phyloP scores from a whole-genome alignment of 2,888 invertebrate genomes.

The Laspeyria flexula region DNA sequence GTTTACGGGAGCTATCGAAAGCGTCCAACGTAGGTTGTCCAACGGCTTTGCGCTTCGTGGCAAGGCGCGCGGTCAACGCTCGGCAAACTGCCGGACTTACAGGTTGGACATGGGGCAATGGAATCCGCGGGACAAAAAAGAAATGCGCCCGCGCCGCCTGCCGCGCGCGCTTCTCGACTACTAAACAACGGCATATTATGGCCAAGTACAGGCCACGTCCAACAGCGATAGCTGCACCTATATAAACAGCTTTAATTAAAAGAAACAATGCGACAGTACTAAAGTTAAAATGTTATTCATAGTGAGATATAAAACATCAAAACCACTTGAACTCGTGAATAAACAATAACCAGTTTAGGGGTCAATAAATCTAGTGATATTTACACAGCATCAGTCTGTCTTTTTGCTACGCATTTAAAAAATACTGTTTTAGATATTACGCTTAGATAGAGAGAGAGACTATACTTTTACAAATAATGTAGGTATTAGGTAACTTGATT shows the following conservation, averaged over 20 bases:
- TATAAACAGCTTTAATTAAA: background rate
- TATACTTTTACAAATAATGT: no score
- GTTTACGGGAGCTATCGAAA: slow-evolving; percentile 65
- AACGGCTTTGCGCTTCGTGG: slow-evolving; percentile 73
- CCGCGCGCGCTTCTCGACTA: slow-evolving; percentile 66
- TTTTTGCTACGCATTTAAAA: no score
- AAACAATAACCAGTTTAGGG: background rate
- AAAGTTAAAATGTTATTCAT: no score
- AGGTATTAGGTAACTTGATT: no score
- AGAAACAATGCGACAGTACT: background rate
- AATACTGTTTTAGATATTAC: no score
- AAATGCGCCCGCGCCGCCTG: slow-evolving; percentile 68
- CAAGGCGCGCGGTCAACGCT: slow-evolving; percentile 80
- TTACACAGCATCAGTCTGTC: background rate
- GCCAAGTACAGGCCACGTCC: slow-evolving; percentile 36
- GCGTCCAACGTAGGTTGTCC: slow-evolving; percentile 70
- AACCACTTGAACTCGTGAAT: background rate
- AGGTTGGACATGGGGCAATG: slow-evolving; percentile 83
- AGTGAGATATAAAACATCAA: background rate
- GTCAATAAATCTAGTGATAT: background rate
- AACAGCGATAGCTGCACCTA: background rate
- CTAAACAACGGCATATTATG: slow-evolving; percentile 61
- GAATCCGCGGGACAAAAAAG: slow-evolving; percentile 83
- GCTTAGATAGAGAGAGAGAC: no score
- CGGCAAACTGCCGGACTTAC: slow-evolving; percentile 85